Evolutionary conservation across 2,113 vertebrate species (phyloP), one percentile per base, ranked within the genome.

Genomic region (Lipotes vexillifer): DNA sequence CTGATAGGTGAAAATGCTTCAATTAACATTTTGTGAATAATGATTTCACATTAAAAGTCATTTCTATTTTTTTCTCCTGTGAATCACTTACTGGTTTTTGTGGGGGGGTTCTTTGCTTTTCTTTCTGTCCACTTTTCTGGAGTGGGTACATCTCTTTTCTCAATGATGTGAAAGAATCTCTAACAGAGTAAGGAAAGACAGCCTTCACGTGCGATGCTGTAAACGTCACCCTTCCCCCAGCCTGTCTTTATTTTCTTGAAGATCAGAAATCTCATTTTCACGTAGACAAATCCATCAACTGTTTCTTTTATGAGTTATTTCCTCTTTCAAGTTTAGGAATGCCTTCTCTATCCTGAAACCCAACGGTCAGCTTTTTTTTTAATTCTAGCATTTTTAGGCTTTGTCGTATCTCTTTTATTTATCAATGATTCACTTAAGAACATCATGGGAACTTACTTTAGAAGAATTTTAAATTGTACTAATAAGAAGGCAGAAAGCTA

Each of bases 191-290:
- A 78, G 17, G 27, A 21, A 12, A 87, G 36, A 66, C 13, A 6
- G 49, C 65, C 33, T 69, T 69, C 27, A 31, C 33, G 5, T 87
- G 49, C 46, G 11, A 92, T 57, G 17, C 15, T 75, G 11, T 27
- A 84, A 88, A 84, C 77, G 18, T 72, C 46, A 36, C 49, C 57
- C 75, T n/a, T 2, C 3, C 38, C 25, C 2, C 11, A 69, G 20
- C 33, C 1, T 89, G 10, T 25, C n/a, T 57, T 65, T 12, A 71
- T 8, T 33, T 57, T 77, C 89, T 46, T 61, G 20, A 86, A 86
- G 55, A 74, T 65, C 63, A 95, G 41, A 93, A 97, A 71, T 69
- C 38, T 82, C 69, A 81, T 38, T 89, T 94, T 85, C 83, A 96
- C 6, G 5, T 25, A 85, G 65, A 38, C 25, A 94, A 84, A 84